These are phyloP conservation scores for Eupithecia abbreviata DNA, from an alignment of 2,888 invertebrate genomes.

Conservation along the genomic window DNA sequence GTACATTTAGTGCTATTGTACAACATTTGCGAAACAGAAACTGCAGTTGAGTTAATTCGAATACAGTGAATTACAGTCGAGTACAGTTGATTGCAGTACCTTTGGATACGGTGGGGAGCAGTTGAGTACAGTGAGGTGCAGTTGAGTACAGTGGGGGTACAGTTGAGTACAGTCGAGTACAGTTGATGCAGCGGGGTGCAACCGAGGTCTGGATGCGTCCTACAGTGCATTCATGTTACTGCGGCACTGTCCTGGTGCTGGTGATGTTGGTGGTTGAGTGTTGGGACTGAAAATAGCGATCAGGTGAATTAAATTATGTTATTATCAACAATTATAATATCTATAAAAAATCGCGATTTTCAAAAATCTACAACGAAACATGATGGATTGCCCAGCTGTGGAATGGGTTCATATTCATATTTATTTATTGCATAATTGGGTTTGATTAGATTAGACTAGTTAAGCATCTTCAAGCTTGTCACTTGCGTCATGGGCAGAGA, in stretches of 20 bases:
- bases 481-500: too few relatives aligned
- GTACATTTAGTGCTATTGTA: not conserved
- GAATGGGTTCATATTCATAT: too few relatives aligned
- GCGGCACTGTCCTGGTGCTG: conserved; percentile 28
- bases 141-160: not conserved
- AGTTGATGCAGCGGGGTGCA: not conserved
- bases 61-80: not conserved
- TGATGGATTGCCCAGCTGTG: too few relatives aligned
- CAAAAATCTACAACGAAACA: too few relatives aligned
- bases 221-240: conserved; percentile 30
- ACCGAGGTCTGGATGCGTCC: conserved; percentile 21
- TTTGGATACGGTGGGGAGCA: not conserved
- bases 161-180: not conserved
- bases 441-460: too few relatives aligned
- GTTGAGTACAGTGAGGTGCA: not conserved
- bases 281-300: conserved; percentile 27
- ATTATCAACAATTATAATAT: too few relatives aligned
- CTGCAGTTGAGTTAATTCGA: not conserved
- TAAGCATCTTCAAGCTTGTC: too few relatives aligned
- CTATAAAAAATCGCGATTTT: too few relatives aligned
- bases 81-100: not conserved
- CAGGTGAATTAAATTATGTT: conserved; percentile 16
- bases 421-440: too few relatives aligned
- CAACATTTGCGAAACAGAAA: too few relatives aligned
- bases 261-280: conserved; percentile 35